phyloP scores from a whole-genome alignment of 1,140 invertebrate genomes.

The Apolygus lucorum region DNA sequence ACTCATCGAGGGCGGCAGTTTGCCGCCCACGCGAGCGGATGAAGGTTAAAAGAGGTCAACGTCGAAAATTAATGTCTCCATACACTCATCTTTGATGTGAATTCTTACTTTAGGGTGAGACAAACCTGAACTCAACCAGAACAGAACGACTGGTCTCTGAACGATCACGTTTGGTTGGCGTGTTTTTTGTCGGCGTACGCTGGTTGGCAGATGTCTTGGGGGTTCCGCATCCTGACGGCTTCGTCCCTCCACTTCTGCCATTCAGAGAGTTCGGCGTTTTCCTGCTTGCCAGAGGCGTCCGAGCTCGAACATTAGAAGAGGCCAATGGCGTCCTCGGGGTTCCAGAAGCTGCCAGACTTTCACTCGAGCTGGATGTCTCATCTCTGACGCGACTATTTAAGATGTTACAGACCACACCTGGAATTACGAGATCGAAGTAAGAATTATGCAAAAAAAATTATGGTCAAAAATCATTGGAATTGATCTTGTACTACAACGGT shows the following conservation, averaged over 20 bases:
- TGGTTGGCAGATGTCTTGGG: neutral
- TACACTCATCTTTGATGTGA: neutral
- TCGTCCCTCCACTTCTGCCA: neutral
- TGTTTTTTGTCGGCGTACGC: neutral
- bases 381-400: neutral
- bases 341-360: neutral
- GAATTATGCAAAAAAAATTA: no score
- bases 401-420: neutral
- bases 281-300: neutral
- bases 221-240: neutral
- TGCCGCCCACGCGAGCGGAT: no score
- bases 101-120: neutral
- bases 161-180: neutral
- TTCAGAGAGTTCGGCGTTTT: neutral
- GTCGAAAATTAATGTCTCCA: neutral
- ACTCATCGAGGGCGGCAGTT: no score
- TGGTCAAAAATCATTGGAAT: neutral
- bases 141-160: neutral
- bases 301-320: neutral
- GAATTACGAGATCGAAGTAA: no score
- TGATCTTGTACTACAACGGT: no score
- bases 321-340: neutral
- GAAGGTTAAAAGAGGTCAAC: no score
- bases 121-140: constrained; percentile 7
- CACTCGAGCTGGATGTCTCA: constrained; percentile 1